Evolutionary conservation across 2,888 invertebrate genomes (phyloP), one percentile per base, ranked within the genome.

Genomic region (Agonopterix arenella): DNA sequence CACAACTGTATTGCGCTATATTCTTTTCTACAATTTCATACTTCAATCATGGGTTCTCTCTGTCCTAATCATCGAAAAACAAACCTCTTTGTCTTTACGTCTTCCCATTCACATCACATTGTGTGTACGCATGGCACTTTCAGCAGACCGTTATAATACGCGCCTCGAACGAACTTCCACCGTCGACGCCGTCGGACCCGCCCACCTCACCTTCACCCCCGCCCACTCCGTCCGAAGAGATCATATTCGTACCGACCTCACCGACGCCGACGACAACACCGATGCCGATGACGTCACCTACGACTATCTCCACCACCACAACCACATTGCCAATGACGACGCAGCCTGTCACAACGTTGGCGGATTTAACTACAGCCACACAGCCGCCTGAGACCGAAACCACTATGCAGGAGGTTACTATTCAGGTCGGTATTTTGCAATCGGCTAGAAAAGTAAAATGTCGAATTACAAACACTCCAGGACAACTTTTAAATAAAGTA

Each of bases 101-200:
- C 67, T 60, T 57, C 8, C 60, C 57, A 53, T 68, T 67, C 76
- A 76, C 73, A 66, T 76, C 82, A 84, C 84, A 73, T 72, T 72
- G 80, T 84, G 88, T 86, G 85, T 82, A 77, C 70, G 88, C 88
- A 86, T 86, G 86, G 80, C 86, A 85, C 88, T 86, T 89, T 88
- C 89, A 89, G 89, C 89, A 86, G 76, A 89, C 89, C 56, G 85
- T 89, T 68, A 80, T 84, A 73, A 88, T 89, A 64, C 84, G 83
- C 62, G 84, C 80, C 61, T 84, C 89, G 59, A 83, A 84, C 74
- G 86, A 85, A 72, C 68, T 81, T 50, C 86, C 81, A 11, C 66
- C 67, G 62, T 40, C 42, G 48, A 57, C 76, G 60, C 71, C 82
- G 51, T 69, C 83, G 53, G 68, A 73, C 55, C 66, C 68, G 36